Base-by-base conservation (phyloP, 2,888 invertebrate species). In the Hypsopygia costalis region DNA sequence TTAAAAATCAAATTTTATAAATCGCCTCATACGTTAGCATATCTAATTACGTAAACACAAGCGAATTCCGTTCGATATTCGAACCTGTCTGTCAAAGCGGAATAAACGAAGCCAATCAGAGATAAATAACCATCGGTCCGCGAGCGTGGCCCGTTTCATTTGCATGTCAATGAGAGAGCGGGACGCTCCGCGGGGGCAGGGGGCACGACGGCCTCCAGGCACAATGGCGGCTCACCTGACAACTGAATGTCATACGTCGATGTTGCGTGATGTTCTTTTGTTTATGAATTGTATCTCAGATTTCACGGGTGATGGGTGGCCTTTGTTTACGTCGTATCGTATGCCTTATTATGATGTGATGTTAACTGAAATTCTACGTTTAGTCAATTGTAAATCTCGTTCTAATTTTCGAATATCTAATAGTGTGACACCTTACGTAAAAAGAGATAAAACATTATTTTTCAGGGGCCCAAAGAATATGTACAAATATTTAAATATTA, bases 71-170 rank as follows among this genome's bases (percentile, higher is more conserved):
- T 70, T 73, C 61, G 62, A 65, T 75, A 83, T 81, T 73, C 75
- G 72, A 79, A 80, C 74, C 78, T 79, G 79, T 78, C 82, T 74
- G 81, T 81, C 76, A 79, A 82, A 77, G 69, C 74, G 81, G 74
- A 77, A 83, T 83, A 80, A 79, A 81, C 76, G 75, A 69, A 80
- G 69, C 81, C 82, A 87, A 87, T 87, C 83, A 83, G 81, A 87
- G 82, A 85, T 87, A 86, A 86, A 85, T 81, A 86, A 83, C 81
- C 69, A 68, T 66, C 69, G 72, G 81, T 79, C 81, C 72, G 70
- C 73, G 70, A 67, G 74, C 69, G 65, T 63, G 74, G 72, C 71
- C 58, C 68, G 72, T 74, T 80, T 77, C 83, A 86, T 88, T 87
- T 86, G 79, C 87, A 87, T 87, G 80, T 71, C 83, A 80, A 85